Evolutionary conservation across 53 echinoderm and acorn worm species (phyloP), one percentile per base, ranked within the genome.

Genomic region (Stichopus horrens): DNA sequence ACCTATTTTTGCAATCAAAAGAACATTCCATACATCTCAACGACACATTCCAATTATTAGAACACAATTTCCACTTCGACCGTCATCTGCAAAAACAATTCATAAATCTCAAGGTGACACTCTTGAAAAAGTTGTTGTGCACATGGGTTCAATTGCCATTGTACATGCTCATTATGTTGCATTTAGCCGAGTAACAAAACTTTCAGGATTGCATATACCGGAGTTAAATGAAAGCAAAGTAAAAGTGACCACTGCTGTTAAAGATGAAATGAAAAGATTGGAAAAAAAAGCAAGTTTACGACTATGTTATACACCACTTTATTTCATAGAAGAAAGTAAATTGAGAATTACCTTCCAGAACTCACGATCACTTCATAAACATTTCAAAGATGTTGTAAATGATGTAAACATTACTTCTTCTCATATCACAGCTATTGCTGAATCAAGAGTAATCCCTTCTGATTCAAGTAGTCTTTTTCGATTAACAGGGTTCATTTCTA

Each of bases 61-160:
- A 74, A 86, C 57, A 55, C 93, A 93, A 75, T 93, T 90, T 86
- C 93, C 90, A 52, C 51, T 93, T 2, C 55, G 88, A 63, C 90
- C 90, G 77, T 71, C 93, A 23, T 52, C 84, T n/a, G 90, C 90
- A 13, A 90, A 87, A 75, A 93, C 90, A 52, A 84, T 90, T 37
- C 92, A 92, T 63, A 93, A 93, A 54, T 82, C 88, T 77, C 93
- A 93, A 78, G 93, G 93, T 20, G 87, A 90, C 21, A 87, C 90
- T 59, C 51, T 93, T 55, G 37, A 83, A 14, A 9, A 83, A 54
- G 73, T 90, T 18, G 93, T 90, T 7, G 79, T 93, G 13, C 58
- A 90, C 52, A 89, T 90, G 90, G 86, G 92, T 6, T 54, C 82
- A 65, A 22, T 37, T n/a, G n/a, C n/a, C n/a, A n/a, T n/a, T n/a